Conservation (phyloP, 64 coral and sea anemone genomes). For the Stichodactyla helianthus region DNA sequence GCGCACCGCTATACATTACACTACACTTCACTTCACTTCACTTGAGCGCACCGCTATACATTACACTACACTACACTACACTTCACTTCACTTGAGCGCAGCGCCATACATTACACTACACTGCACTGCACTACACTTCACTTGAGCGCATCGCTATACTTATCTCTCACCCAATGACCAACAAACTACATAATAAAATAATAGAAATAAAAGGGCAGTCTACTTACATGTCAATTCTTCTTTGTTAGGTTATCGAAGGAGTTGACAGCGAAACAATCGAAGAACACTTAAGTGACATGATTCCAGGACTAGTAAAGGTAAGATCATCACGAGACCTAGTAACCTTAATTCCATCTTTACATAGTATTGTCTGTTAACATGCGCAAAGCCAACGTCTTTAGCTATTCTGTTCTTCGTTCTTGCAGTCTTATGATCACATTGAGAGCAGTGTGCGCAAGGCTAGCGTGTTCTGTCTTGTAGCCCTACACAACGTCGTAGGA, state of each 20-base stretch:
- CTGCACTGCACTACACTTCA: too few species aligned
- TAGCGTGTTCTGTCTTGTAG: slow-evolving; percentile 94
- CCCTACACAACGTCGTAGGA: slow-evolving; percentile 72
- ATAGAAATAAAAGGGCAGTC: background rate
- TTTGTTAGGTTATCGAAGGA: slow-evolving; percentile 65
- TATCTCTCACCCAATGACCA: too few species aligned
- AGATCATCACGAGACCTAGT: background rate
- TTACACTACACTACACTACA: too few species aligned
- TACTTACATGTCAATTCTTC: background rate
- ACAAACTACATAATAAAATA: background rate
- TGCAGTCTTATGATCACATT: slow-evolving; percentile 90
- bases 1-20: too few species aligned
- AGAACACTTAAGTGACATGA: slow-evolving; percentile 65
- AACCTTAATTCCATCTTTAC: too few species aligned
- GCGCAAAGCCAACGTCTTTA: background rate
- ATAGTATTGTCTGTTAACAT: background rate
- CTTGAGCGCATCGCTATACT: too few species aligned
- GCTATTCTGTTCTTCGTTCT: background rate
- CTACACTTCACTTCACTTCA: too few species aligned
- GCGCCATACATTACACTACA: too few species aligned
- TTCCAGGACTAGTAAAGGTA: slow-evolving; percentile 84
- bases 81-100: too few species aligned
- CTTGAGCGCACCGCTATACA: too few species aligned
- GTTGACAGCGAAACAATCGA: slow-evolving; percentile 69
- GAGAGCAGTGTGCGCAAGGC: slow-evolving; percentile 98